Percentiles rank a stretch among this genome's conserved stretches.
Conservation (phyloP, 2,113 vertebrate species). For the Festucalex cinctus region DNA sequence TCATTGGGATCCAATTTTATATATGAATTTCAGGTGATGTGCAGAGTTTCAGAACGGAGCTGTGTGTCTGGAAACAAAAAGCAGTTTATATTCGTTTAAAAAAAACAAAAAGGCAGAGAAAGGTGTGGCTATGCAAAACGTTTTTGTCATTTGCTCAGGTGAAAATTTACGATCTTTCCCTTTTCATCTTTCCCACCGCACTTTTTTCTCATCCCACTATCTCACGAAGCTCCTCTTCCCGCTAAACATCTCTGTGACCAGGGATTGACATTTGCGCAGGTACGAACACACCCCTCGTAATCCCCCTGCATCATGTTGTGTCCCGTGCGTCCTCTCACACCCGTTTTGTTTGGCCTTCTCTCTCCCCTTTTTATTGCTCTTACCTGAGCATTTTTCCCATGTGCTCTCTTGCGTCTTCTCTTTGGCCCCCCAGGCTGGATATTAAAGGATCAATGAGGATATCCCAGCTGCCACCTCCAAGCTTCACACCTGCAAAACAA, state of each 20-base stretch:
- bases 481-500: slow-evolving; percentile 67
- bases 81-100: slow-evolving; percentile 57
- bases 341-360: slow-evolving; percentile 18
- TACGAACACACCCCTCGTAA: slow-evolving; percentile 51
- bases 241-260: slow-evolving; percentile 44
- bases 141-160: slow-evolving; percentile 74
- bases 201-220: slow-evolving; percentile 57
- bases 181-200: slow-evolving; percentile 58
- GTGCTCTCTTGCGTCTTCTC: slow-evolving; percentile 21
- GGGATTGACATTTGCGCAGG: slow-evolving; percentile 53
- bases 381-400: slow-evolving; percentile 20
- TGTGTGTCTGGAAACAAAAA: slow-evolving; percentile 57
- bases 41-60: slow-evolving; percentile 45
- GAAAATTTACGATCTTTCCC: slow-evolving; percentile 71
- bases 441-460: slow-evolving; percentile 75
- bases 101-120: slow-evolving; percentile 20
- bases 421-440: slow-evolving; percentile 48
- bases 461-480: slow-evolving; percentile 62
- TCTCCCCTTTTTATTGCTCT: slow-evolving; percentile 32
- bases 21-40: slow-evolving; percentile 56
- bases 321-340: slow-evolving; percentile 11
- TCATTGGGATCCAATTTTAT: slow-evolving; percentile 50
- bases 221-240: slow-evolving; percentile 72
- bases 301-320: slow-evolving; percentile 41
- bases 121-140: slow-evolving; percentile 56